phyloP scores from a whole-genome alignment of 2,888 invertebrate species.

The Cenopis cana region DNA sequence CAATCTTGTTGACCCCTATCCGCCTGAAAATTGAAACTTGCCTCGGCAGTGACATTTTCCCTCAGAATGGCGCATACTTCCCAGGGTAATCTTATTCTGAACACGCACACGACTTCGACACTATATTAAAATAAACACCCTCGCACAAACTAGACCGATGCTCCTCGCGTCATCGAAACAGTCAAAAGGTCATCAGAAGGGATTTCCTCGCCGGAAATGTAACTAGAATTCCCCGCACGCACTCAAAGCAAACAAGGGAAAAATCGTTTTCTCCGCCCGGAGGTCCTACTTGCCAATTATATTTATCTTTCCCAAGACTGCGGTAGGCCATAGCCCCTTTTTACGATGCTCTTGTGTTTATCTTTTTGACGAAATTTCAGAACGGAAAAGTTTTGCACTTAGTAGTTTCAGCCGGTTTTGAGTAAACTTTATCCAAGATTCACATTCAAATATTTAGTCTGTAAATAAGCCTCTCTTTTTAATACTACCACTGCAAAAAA shows the following conservation, averaged over 20 bases:
- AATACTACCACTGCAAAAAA: too few relatives aligned
- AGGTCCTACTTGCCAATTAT: slow-evolving; percentile 55
- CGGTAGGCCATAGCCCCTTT: slow-evolving; percentile 53
- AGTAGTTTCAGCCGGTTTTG: slow-evolving; percentile 4
- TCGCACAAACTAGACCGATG: slow-evolving; percentile 8
- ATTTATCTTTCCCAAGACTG: slow-evolving; percentile 63
- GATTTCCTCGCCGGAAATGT: slow-evolving; percentile 22
- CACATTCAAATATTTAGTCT: neutral
- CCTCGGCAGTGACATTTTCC: slow-evolving; percentile 18
- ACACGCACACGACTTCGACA: neutral
- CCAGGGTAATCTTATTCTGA: slow-evolving; percentile 1
- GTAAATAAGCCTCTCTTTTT: neutral
- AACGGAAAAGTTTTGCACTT: slow-evolving; percentile 18
- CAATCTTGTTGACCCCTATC: slow-evolving; percentile 17
- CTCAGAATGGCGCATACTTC: slow-evolving; percentile 7
- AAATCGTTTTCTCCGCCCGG: slow-evolving; percentile 44
- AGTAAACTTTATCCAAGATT: neutral
- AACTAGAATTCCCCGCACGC: slow-evolving; percentile 43
- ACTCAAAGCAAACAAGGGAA: slow-evolving; percentile 38
- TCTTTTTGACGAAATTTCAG: slow-evolving; percentile 53
- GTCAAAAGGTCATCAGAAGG: slow-evolving; percentile 42
- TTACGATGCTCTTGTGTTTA: slow-evolving; percentile 54
- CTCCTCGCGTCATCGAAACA: slow-evolving; percentile 29
- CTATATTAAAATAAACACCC: slow-evolving; percentile 3
- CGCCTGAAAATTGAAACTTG: slow-evolving; percentile 26